Conservation (phyloP, 2,888 invertebrate species). For the Drosophila austrosaltans region DNA sequence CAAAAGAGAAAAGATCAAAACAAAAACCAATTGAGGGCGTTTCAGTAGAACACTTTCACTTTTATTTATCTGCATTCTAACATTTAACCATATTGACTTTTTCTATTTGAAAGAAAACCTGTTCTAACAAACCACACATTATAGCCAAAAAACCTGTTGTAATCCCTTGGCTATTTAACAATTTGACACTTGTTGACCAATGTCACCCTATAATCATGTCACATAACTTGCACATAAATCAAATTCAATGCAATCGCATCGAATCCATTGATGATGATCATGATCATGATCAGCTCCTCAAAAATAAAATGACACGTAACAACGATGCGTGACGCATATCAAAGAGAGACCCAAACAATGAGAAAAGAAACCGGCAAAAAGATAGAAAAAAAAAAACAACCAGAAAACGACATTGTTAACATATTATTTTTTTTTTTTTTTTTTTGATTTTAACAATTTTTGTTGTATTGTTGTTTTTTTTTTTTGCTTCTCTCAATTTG, state of each 20-base stretch:
- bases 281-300: slow-evolving; percentile 14
- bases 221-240: slow-evolving; percentile 39
- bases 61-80: not conserved
- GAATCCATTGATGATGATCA: slow-evolving; percentile 26
- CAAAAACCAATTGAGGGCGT: not conserved
- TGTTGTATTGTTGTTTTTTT: slow-evolving; percentile 3
- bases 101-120: not conserved
- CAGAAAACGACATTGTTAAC: not conserved
- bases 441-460: slow-evolving; percentile 13
- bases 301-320: slow-evolving; percentile 57
- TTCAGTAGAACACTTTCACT: slow-evolving; percentile 1
- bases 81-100: not conserved
- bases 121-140: not conserved
- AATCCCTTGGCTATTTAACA: not conserved
- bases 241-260: slow-evolving; percentile 56
- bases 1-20: no score
- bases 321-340: slow-evolving; percentile 65
- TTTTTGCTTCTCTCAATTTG: slow-evolving; percentile 16
- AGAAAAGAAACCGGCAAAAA: slow-evolving; percentile 2
- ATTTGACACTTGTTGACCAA: slow-evolving; percentile 28
- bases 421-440: not conserved
- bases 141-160: slow-evolving; percentile 6
- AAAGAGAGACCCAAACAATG: slow-evolving; percentile 31
- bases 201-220: slow-evolving; percentile 30
- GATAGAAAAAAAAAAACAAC: not conserved